Percentiles rank a stretch among this genome's conserved stretches.
Conservation (phyloP, 2,888 invertebrate species). For the Neoscelio sp. region DNA sequence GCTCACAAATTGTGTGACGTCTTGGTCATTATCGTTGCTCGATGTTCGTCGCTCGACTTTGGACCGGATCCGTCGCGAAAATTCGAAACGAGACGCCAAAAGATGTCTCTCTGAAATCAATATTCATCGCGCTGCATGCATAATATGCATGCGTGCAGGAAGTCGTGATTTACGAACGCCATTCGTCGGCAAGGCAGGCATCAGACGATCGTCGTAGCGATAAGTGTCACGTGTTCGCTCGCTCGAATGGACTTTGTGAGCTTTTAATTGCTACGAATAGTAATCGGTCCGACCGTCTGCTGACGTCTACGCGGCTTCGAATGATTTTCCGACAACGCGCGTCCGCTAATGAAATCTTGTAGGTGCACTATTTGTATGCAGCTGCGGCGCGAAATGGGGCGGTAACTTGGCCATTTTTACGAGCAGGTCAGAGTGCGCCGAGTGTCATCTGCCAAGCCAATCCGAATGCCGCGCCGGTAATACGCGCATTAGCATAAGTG, state of each 20-base stretch:
- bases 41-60: slow-evolving; percentile 57
- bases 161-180: slow-evolving; percentile 66
- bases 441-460: slow-evolving; percentile 73
- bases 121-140: slow-evolving; percentile 63
- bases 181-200: slow-evolving; percentile 56
- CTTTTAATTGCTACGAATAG: slow-evolving; percentile 64
- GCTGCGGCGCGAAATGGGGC: slow-evolving; percentile 73
- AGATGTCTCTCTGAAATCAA: slow-evolving; percentile 60
- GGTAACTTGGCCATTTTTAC: slow-evolving; percentile 78
- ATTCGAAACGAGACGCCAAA: slow-evolving; percentile 51
- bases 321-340: slow-evolving; percentile 42
- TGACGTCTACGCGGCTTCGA: slow-evolving; percentile 23
- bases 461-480: slow-evolving; percentile 57
- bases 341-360: slow-evolving; percentile 38
- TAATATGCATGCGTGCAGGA: slow-evolving; percentile 62
- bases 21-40: slow-evolving; percentile 54
- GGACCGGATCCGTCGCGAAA: slow-evolving; percentile 63
- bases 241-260: slow-evolving; percentile 52
- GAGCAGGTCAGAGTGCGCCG: slow-evolving; percentile 77
- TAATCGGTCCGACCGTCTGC: slow-evolving; percentile 38
- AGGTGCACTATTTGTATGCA: slow-evolving; percentile 71
- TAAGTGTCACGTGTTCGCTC: slow-evolving; percentile 53
- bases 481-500: slow-evolving; percentile 74
- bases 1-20: slow-evolving; percentile 41
- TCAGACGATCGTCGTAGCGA: slow-evolving; percentile 60